Evolutionary conservation across 2,888 invertebrate species (phyloP), one percentile per base, ranked within the genome.

Genomic region (Dolichopus griseipennis): DNA sequence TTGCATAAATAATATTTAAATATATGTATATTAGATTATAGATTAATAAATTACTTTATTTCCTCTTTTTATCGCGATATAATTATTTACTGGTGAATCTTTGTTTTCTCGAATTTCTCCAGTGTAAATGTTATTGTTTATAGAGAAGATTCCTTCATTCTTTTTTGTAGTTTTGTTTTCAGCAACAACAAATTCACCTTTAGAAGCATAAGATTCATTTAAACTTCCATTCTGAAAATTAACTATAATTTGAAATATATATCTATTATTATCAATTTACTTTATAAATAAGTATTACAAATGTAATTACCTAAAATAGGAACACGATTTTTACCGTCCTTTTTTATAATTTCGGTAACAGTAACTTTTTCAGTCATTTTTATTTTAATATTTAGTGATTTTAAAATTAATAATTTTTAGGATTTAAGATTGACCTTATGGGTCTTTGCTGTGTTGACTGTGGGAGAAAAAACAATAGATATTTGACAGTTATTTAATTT

Each of bases 221-320:
- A 81, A 68, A 10, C 72, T 69, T 4, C 80, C 80, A 70, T 81
- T 81, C 70, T 80, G 80, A 62, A 81, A 81, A 71, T 76, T 74
- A 9, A 81, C 80, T 81, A 66, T 2, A 68, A 61, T 52, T 18
- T 18, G 6, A 2, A 18, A n/a, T n/a, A n/a, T n/a, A n/a, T n/a
- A n/a, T n/a, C 9, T 52, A 1, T 18, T 6, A 52, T 52, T 41
- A 41, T 41, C n/a, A n/a, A n/a, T n/a, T 7, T 18, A 15, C 15
- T 18, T 18, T 18, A 52, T 52, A 1, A 52, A 52, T 18, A 52
- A 18, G 9, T 52, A 18, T 18, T 52, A 18, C 2, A 18, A 52
- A 52, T 52, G 9, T n/a, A 4, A 9, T 52, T 52, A 18, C 52
- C 15, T 18, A 52, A 52, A 52, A 52, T 52, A 6, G 52, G 52